These are phyloP conservation scores for Sebastes oblongus DNA, from an alignment of 2,797 vertebrate genomes.

Conservation along the genomic window DNA sequence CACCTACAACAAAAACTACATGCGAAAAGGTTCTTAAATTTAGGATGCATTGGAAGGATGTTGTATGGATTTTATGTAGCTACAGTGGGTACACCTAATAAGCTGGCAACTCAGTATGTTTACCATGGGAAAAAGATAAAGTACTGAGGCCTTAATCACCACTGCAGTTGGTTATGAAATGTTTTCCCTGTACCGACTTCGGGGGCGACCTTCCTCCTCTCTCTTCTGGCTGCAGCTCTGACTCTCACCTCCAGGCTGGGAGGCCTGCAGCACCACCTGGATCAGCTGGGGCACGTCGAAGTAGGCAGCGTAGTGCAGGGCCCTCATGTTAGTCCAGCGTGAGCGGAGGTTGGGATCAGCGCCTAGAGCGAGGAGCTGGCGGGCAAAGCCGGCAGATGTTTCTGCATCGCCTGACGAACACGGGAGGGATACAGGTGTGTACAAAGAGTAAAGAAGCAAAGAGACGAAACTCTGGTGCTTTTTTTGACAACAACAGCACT, in stretches of 20 bases:
- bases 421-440: background rate
- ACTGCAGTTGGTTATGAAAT: slow-evolving; percentile 7
- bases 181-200: background rate
- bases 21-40: background rate
- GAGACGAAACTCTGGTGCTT: too few species aligned
- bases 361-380: slow-evolving; percentile 88
- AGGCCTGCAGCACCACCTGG: slow-evolving; percentile 88
- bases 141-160: background rate
- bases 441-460: background rate
- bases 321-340: slow-evolving; percentile 99
- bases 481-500: too few species aligned
- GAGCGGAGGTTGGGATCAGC: slow-evolving; percentile 92
- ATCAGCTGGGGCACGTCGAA: slow-evolving; percentile 97
- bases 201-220: background rate
- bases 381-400: slow-evolving; percentile 88
- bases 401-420: slow-evolving; percentile 89
- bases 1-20: background rate
- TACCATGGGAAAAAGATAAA: background rate
- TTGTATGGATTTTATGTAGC: background rate
- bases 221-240: background rate
- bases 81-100: background rate
- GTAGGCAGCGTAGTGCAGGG: slow-evolving; percentile 97
- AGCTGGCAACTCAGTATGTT: background rate
- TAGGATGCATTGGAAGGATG: background rate
- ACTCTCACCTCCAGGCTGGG: slow-evolving; percentile 90